These are phyloP conservation scores for Catostomus latipinnis DNA, from an alignment of 2,797 vertebrate genomes.

Conservation along the genomic window DNA sequence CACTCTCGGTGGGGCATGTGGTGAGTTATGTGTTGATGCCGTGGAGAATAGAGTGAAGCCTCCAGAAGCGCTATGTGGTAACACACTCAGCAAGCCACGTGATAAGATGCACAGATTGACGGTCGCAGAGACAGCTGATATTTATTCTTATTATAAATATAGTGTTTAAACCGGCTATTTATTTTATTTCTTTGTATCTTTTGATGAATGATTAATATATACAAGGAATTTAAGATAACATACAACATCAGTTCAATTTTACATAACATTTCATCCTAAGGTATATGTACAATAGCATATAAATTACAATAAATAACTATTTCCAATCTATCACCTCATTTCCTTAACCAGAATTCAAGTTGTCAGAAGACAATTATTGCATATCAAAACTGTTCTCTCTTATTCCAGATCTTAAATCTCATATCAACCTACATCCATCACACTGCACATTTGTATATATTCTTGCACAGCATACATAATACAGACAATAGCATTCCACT, in stretches of 20 bases:
- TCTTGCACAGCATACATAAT: slow-evolving; percentile 38
- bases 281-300: slow-evolving; percentile 24
- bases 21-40: too few relatives aligned
- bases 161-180: background rate
- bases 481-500: slow-evolving; percentile 8
- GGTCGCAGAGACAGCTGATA: too few relatives aligned
- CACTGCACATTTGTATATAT: slow-evolving; percentile 7
- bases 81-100: too few relatives aligned
- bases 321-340: background rate
- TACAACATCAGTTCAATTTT: background rate
- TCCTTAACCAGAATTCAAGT: slow-evolving; percentile 27
- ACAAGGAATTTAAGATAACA: slow-evolving; percentile 25
- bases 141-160: background rate
- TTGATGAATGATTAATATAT: slow-evolving; percentile 11
- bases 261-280: background rate
- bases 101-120: too few relatives aligned
- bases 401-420: slow-evolving; percentile 28
- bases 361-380: slow-evolving; percentile 15
- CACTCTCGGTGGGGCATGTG: too few relatives aligned
- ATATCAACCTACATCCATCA: background rate
- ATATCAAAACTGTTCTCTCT: background rate
- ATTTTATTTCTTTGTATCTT: background rate
- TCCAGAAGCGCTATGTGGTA: too few relatives aligned
- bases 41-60: too few relatives aligned
- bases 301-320: slow-evolving; percentile 2